These are phyloP conservation scores for Lerema accius DNA, from an alignment of 1,140 invertebrate species.

Conservation along the genomic window DNA sequence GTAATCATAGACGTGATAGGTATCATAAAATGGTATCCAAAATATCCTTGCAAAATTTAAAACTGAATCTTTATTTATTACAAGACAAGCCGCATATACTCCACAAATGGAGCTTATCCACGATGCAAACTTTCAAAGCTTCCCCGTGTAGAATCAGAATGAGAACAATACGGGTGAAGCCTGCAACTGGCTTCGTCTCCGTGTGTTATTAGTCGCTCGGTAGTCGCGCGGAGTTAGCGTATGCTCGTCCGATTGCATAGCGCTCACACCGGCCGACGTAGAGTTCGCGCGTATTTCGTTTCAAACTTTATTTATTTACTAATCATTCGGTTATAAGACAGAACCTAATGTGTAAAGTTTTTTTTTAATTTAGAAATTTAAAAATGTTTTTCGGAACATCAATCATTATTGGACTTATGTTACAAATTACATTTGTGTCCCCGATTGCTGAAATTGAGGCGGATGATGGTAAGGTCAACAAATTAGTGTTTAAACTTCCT, in stretches of 20 bases:
- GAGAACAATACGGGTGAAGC: conserved; percentile 26
- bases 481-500: too few relatives aligned
- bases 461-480: conserved; percentile 67
- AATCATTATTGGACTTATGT: conserved; percentile 63
- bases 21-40: too few relatives aligned
- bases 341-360: conserved; percentile 1
- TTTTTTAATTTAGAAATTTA: conserved; percentile 15
- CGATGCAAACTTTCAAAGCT: background rate
- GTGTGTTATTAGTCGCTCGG: conserved; percentile 52
- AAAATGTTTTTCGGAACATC: conserved; percentile 51
- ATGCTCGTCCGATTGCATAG: conserved; percentile 33
- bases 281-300: conserved; percentile 26
- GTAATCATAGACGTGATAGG: too few relatives aligned
- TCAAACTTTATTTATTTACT: background rate
- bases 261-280: conserved; percentile 15
- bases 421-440: conserved; percentile 61
- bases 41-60: too few relatives aligned
- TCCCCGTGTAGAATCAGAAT: conserved; percentile 13
- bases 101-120: background rate
- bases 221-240: conserved; percentile 49
- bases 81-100: too few relatives aligned
- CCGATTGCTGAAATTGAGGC: conserved; percentile 66
- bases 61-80: too few relatives aligned
- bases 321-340: background rate
- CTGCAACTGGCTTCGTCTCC: conserved; percentile 7